Conservation (phyloP, 2,113 vertebrate genomes). For the Anoura caudifer region DNA sequence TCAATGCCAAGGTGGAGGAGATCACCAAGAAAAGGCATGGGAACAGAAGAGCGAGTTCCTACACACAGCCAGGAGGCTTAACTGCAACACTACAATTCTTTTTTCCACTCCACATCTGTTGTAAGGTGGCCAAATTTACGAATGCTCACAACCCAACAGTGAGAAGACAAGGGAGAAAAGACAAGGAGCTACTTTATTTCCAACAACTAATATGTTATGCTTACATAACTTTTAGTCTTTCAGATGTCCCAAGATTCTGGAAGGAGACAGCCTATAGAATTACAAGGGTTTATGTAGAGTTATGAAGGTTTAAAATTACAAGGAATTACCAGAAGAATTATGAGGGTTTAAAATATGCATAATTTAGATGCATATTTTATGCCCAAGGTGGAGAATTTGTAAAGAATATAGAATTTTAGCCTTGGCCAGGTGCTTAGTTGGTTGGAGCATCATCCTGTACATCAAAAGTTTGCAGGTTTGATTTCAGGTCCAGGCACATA, state of each 20-base stretch:
- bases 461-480: too few species aligned
- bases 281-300: neutral
- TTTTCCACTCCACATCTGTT: neutral
- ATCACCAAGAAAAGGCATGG: neutral
- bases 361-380: neutral
- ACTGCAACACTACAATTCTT: neutral
- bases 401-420: neutral
- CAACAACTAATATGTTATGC: neutral
- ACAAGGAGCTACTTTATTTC: neutral
- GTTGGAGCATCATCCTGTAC: too few species aligned
- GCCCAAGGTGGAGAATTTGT: neutral
- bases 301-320: too few species aligned
- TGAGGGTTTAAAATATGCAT: neutral
- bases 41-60: neutral
- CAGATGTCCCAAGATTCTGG: neutral
- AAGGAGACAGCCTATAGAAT: neutral
- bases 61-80: neutral
- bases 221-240: neutral
- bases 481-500: too few species aligned
- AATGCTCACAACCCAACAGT: neutral
- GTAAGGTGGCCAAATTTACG: neutral
- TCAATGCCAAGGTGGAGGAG: neutral
- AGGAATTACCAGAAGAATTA: neutral
- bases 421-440: too few species aligned
- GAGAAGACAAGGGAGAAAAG: neutral